Conservation (phyloP, 2,113 vertebrate species). For the Anseranas semipalmata region DNA sequence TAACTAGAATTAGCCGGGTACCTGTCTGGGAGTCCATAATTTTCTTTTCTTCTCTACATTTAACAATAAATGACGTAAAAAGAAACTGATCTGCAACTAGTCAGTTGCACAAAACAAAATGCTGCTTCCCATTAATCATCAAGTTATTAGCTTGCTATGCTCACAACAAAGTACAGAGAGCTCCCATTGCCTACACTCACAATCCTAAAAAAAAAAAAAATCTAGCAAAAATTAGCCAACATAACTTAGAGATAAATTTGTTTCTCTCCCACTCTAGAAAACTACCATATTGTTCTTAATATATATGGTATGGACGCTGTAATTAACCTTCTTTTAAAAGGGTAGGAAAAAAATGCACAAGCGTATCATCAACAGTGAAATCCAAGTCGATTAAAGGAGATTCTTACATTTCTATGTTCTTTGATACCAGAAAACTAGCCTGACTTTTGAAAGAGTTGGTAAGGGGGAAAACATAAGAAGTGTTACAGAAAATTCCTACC, state of each 20-base stretch:
- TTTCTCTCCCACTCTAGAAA: not conserved
- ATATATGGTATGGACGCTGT: not conserved
- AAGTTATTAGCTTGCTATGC: not conserved
- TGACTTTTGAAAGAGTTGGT: not conserved
- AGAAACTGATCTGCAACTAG: not conserved
- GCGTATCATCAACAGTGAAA: not conserved
- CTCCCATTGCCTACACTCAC: not conserved
- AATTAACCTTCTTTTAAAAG: not conserved
- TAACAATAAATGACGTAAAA: not conserved
- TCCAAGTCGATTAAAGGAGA: not conserved
- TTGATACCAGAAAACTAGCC: not conserved
- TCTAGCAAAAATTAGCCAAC: conserved; percentile 19
- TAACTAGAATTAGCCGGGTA: not conserved
- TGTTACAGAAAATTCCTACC: not conserved
- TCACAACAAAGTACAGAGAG: not conserved
- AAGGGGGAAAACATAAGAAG: not conserved
- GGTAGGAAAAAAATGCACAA: not conserved
- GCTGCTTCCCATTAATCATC: conserved; percentile 9
- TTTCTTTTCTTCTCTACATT: not conserved
- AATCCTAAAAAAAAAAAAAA: not conserved
- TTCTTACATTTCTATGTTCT: not conserved
- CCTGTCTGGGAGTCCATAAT: not conserved
- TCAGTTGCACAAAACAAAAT: not conserved
- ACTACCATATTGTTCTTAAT: not conserved
- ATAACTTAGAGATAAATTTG: not conserved